Evolutionary conservation across 64 coral and sea anemone species (phyloP).

Genomic region (Astreopora myriophthalma): DNA sequence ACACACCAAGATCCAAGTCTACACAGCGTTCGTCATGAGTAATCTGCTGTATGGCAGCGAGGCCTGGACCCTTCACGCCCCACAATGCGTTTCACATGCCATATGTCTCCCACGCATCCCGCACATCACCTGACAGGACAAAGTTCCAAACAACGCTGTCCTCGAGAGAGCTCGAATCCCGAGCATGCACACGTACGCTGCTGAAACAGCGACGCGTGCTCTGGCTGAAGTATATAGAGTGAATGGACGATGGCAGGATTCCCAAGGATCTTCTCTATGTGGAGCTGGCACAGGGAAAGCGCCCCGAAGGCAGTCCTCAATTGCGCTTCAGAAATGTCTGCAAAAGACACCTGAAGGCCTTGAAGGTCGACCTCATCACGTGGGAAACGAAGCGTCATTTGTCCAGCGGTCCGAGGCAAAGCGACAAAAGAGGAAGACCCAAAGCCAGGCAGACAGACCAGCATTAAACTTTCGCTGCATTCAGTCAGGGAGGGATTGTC

Average conservation of each 20-base stretch:
- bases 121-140: slow-evolving; percentile 20
- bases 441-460: no score
- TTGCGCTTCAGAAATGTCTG: no score
- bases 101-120: background rate
- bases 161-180: background rate
- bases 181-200: background rate
- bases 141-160: background rate
- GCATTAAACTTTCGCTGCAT: no score
- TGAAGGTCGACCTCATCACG: background rate
- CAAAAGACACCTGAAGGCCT: background rate
- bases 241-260: slow-evolving; percentile 6
- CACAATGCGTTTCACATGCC: slow-evolving; percentile 2
- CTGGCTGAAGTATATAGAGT: background rate
- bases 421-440: no score
- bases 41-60: slow-evolving; percentile 3
- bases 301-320: background rate
- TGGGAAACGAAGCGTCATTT: no score
- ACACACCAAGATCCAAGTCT: background rate
- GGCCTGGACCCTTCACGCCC: background rate
- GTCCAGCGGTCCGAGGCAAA: no score
- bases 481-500: no score
- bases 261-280: background rate
- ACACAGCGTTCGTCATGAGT: slow-evolving; percentile 25
- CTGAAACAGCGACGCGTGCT: background rate
- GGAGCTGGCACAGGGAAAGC: background rate